Conservation (phyloP, 1,140 invertebrate genomes). For the Trichomalopsis sarcophagae region DNA sequence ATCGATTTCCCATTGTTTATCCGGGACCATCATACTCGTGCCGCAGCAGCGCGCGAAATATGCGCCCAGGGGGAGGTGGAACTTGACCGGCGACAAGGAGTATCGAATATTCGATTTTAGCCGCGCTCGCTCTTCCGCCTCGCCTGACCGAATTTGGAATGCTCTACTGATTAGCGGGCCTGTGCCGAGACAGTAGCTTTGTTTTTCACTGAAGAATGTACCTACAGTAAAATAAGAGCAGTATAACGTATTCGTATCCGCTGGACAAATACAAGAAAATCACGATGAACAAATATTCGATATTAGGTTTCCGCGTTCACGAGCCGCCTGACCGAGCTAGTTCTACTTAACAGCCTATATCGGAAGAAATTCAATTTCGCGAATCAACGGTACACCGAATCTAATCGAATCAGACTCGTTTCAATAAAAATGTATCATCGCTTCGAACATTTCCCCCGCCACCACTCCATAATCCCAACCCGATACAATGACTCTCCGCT, state of each 20-base stretch:
- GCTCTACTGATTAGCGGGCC: neutral
- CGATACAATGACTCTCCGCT: neutral
- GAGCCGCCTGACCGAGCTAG: neutral
- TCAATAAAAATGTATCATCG: no score
- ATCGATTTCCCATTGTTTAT: conserved; percentile 42
- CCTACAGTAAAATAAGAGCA: no score
- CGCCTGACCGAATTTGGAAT: conserved; percentile 9
- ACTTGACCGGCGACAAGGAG: conserved; percentile 16
- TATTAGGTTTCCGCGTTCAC: neutral
- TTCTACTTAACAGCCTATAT: neutral
- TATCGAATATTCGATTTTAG: conserved; percentile 31
- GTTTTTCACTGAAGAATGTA: no score
- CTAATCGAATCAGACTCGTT: no score
- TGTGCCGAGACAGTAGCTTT: no score
- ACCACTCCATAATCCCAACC: no score
- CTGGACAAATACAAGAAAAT: no score
- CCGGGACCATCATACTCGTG: neutral
- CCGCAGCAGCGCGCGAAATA: conserved; percentile 9
- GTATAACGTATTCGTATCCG: no score
- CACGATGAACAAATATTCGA: neutral
- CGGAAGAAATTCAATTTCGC: neutral
- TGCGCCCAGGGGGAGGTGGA: neutral
- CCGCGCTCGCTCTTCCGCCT: no score
- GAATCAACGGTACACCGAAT: no score
- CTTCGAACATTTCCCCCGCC: no score